Percentiles rank a stretch among this genome's conserved stretches.
Conservation (phyloP, 2,888 invertebrate species). For the Notodonta ziczac region DNA sequence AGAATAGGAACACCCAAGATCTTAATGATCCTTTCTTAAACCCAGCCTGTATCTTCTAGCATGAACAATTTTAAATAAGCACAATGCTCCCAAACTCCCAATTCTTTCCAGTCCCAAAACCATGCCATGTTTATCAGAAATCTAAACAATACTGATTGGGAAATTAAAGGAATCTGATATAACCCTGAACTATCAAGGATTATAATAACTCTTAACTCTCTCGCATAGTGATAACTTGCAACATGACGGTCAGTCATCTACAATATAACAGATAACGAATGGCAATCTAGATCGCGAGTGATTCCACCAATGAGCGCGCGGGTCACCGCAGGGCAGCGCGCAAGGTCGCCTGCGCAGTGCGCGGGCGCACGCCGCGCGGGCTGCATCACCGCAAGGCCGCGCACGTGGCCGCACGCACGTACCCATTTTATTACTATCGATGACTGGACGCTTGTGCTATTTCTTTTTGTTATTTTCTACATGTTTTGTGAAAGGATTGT, state of each 20-base stretch:
- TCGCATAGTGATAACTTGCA: neutral
- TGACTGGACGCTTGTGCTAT: slow-evolving; percentile 16
- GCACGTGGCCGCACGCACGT: slow-evolving; percentile 38
- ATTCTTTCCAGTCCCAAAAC: no score
- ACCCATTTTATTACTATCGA: slow-evolving; percentile 27
- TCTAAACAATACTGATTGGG: no score
- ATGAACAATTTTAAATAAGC: no score
- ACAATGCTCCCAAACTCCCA: no score
- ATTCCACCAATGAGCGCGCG: slow-evolving; percentile 19
- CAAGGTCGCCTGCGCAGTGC: slow-evolving; percentile 36
- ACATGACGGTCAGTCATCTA: no score
- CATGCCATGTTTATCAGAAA: no score
- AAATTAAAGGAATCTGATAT: no score
- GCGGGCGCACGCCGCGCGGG: slow-evolving; percentile 21
- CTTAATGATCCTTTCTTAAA: no score
- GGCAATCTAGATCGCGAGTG: neutral
- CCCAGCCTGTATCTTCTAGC: no score
- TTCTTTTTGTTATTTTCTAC: slow-evolving; percentile 11
- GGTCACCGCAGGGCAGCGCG: slow-evolving; percentile 35
- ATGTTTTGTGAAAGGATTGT: neutral
- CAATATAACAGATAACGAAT: neutral
- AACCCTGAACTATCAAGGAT: no score
- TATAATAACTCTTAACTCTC: no score
- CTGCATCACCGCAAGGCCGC: slow-evolving; percentile 39
- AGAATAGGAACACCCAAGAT: no score